Evolutionary conservation across 2,113 vertebrate species (phyloP), one percentile per base, ranked within the genome.

Genomic region (Microtus pennsylvanicus): DNA sequence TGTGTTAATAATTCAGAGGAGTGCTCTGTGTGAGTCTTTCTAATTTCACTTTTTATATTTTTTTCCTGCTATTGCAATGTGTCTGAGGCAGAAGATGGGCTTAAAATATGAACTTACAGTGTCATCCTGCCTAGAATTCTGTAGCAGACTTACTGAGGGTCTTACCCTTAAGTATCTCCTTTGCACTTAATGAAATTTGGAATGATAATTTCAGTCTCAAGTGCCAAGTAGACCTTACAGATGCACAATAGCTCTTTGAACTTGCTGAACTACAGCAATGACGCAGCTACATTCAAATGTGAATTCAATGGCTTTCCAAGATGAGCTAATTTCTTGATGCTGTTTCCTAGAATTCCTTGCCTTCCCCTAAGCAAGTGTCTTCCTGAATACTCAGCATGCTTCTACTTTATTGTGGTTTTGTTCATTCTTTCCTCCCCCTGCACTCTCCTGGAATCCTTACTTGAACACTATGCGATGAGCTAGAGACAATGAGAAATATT

Each of bases 1-100:
- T 81, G 30, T 81, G 80, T 94, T 97, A 97, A 97, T 95, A 83
- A 94, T 92, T 76, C 92, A 95, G 82, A 5, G 19, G 22, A 74
- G 38, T 86, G 50, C 45, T 77, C 89, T 94, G 30, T 45, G 24
- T 83, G 50, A 93, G 85, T 22, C 33, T 94, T 93, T 94, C 61
- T 86, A 85, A 94, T 92, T 88, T 95, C 69, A 78, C 26, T 50
- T 85, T 94, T 28, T 90, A 45, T 7, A 61, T 87, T 63, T 77
- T 50, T 72, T 50, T 72, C 38, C 19, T 74, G 47, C 52, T 50
- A 55, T 55, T 90, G 5, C 17, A 63, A 28, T 50, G 50, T 85
- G 42, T 77, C 90, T 90, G 45, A 88, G 86, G 61, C 65, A 93
- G 72, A 97, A 94, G 6, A 61, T 13, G 24, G 61, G 0, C 65